phyloP scores from a whole-genome alignment of 2,113 vertebrate species.

The Otocyon megalotis region DNA sequence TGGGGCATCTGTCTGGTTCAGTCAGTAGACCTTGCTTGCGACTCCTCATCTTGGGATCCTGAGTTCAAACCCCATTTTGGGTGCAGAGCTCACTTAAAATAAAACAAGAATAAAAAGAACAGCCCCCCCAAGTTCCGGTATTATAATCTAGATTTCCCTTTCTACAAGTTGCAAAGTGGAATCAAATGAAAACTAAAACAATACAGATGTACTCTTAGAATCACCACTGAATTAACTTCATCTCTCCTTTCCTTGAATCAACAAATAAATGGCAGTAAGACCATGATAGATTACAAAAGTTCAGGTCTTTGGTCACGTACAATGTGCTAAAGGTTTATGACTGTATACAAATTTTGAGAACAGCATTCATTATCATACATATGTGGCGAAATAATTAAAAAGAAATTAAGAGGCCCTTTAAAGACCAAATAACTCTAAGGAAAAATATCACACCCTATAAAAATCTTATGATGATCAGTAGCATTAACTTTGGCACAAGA shows the following conservation, averaged over 20 bases:
- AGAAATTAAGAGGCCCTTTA: conserved; percentile 3
- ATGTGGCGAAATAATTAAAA: neutral
- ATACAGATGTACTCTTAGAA: neutral
- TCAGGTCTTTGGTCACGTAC: neutral
- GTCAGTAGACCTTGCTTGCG: neutral
- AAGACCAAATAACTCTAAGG: conserved; percentile 25
- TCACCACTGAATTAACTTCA: neutral
- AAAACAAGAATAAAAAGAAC: neutral
- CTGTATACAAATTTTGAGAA: neutral
- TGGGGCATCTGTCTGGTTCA: neutral
- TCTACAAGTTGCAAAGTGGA: neutral
- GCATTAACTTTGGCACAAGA: neutral
- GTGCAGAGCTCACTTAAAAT: neutral
- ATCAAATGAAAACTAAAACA: neutral
- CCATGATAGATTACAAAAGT: neutral
- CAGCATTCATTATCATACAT: neutral
- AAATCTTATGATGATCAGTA: neutral
- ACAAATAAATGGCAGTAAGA: conserved; percentile 2
- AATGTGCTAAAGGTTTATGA: neutral
- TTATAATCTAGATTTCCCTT: neutral
- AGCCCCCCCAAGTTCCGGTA: neutral
- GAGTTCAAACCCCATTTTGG: neutral
- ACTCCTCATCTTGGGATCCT: neutral
- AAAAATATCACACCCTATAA: neutral
- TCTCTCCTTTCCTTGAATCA: neutral